Evolutionary conservation across 2,888 invertebrate genomes (phyloP), one percentile per base, ranked within the genome.

Genomic region (Pachydiplax longipennis): DNA sequence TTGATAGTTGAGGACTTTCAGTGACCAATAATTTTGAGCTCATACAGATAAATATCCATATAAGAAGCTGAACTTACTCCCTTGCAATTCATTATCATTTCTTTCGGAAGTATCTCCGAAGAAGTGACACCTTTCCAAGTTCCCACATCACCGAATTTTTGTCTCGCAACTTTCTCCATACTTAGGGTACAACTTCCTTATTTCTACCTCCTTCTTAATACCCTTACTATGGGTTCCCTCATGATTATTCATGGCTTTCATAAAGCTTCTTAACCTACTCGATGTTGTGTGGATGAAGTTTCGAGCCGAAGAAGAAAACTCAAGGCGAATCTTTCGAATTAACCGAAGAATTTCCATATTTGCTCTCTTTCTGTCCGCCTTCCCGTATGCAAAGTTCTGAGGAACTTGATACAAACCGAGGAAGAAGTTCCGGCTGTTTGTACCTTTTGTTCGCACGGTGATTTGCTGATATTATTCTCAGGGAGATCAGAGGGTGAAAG

Each of bases 201-300:
- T 22, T 61, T 83, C 35, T 35, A 31, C 35, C 10, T 22, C 53
- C 6, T 22, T 31, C 35, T 58, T 83, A 83, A 83, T 61, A 83
- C 83, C 35, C 83, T 83, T 83, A 58, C 83, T 83, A 83, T 35
- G 83, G 87, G n/a, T 18, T 61, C 61, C 65, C 87, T 87, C 87
- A 87, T 87, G 87, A 65, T 87, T 87, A 87, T 87, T 87, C 87
- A 87, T 87, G 65, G 61, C 31, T 87, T 65, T 87, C 87, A 87
- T 87, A 87, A 87, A 87, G 87, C 87, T 87, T 65, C 87, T 87
- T 87, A 87, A 58, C 87, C 61, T 37, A 61, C 61, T 87, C 87
- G 22, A 53, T 25, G 65, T 25, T 65, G 73, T 73, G 25, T 31
- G 73, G 73, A 73, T 73, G 73, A 73, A 73, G 25, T 73, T 73